These are phyloP conservation scores for Bolborhynchus lineola DNA, from an alignment of 2,113 vertebrate genomes.

Conservation along the genomic window DNA sequence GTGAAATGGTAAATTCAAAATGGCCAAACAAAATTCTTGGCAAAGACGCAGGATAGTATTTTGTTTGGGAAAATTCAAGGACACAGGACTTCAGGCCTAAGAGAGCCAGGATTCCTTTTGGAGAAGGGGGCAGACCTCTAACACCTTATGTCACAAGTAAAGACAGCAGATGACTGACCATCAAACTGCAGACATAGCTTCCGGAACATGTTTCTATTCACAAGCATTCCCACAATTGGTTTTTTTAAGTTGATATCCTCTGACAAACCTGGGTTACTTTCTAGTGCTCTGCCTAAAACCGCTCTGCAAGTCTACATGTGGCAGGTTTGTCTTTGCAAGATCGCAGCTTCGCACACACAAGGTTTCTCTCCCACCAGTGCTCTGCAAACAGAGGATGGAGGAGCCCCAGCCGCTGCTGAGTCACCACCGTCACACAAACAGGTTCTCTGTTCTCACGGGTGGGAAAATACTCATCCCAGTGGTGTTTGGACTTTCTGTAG, in stretches of 20 bases:
- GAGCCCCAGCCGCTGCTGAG: not conserved
- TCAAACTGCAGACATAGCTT: not conserved
- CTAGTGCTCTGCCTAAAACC: not conserved
- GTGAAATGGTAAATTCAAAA: not conserved
- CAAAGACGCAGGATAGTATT: not conserved
- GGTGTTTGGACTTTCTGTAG: not conserved
- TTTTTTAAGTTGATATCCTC: not conserved
- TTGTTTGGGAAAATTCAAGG: not conserved
- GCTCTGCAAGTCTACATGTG: rapidly evolving
- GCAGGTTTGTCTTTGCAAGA: rapidly evolving
- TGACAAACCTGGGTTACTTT: not conserved
- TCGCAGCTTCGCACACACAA: rapidly evolving
- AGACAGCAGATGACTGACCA: not conserved
- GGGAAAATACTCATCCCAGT: not conserved
- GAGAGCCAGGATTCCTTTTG: not conserved
- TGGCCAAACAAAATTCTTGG: not conserved
- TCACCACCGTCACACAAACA: not conserved
- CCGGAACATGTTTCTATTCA: not conserved
- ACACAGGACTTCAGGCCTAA: rapidly evolving
- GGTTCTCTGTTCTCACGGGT: not conserved
- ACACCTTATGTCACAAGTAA: not conserved
- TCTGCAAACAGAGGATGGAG: not conserved
- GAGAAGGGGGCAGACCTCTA: not conserved
- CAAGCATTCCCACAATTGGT: rapidly evolving
- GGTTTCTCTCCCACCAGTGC: not conserved